phyloP scores from a whole-genome alignment of 2,113 vertebrate genomes.

The Tachuris rubrigastra region DNA sequence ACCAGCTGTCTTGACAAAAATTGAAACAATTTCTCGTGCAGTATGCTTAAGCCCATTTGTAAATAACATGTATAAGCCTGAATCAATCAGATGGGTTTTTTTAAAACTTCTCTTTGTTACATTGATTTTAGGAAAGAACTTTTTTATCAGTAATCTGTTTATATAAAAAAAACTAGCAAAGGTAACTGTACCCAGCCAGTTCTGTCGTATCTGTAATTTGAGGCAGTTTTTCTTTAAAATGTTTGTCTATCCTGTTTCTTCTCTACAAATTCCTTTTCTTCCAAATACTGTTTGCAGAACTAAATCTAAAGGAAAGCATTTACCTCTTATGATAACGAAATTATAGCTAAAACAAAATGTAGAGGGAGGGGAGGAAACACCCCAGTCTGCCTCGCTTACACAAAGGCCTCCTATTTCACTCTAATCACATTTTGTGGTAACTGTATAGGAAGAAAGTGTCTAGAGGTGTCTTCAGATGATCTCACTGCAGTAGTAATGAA shows the following conservation, averaged over 20 bases:
- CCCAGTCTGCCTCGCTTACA: not conserved
- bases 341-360: not conserved
- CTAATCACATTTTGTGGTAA: not conserved
- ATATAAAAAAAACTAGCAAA: not conserved
- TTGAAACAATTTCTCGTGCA: not conserved
- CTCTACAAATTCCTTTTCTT: not conserved
- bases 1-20: not conserved
- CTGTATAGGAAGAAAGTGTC: not conserved
- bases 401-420: not conserved
- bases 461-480: not conserved
- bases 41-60: not conserved
- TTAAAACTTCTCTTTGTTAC: not conserved
- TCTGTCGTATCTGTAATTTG: not conserved
- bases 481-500: not conserved
- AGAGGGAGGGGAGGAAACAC: not conserved
- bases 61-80: not conserved
- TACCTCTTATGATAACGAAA: not conserved
- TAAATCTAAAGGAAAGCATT: not conserved
- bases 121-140: not conserved
- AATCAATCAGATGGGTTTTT: not conserved
- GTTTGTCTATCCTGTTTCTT: not conserved
- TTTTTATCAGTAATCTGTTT: not conserved
- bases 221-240: not conserved
- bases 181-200: not conserved
- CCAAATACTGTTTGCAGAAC: not conserved